Conservation (phyloP, 2,888 invertebrate genomes). For the Mimachlamys varia region DNA sequence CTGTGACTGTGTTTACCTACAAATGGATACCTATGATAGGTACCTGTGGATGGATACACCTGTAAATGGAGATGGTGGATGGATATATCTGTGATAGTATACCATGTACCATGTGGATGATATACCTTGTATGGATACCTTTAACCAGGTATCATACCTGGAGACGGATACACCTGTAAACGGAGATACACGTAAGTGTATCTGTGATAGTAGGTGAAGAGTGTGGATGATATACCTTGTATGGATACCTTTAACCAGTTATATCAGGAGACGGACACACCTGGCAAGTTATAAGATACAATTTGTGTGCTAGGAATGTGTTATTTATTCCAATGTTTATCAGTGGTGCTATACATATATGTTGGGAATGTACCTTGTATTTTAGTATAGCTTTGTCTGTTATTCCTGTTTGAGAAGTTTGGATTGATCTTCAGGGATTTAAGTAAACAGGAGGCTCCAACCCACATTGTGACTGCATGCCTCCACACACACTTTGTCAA, state of each 20-base stretch:
- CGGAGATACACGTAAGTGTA: neutral
- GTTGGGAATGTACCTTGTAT: neutral
- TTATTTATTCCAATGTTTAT: neutral
- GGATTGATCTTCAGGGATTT: neutral
- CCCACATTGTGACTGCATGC: neutral
- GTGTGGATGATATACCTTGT: neutral
- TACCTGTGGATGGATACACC: neutral
- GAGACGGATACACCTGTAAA: neutral
- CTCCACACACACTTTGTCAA: neutral
- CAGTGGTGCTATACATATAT: neutral
- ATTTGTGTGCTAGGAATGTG: constrained; percentile 8
- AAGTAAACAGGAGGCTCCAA: neutral
- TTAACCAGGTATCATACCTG: neutral
- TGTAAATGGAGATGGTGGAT: neutral
- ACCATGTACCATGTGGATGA: neutral
- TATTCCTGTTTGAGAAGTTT: neutral
- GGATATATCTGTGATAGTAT: neutral
- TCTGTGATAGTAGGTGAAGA: neutral
- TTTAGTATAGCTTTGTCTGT: neutral
- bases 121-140: neutral
- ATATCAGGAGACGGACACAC: neutral
- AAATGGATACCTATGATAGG: neutral
- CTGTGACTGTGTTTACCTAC: neutral
- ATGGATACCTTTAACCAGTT: neutral
- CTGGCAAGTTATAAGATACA: neutral